Evolutionary conservation across 1,140 invertebrate genomes (phyloP), one percentile per base, ranked within the genome.

Genomic region (Dinoponera quadriceps): DNA sequence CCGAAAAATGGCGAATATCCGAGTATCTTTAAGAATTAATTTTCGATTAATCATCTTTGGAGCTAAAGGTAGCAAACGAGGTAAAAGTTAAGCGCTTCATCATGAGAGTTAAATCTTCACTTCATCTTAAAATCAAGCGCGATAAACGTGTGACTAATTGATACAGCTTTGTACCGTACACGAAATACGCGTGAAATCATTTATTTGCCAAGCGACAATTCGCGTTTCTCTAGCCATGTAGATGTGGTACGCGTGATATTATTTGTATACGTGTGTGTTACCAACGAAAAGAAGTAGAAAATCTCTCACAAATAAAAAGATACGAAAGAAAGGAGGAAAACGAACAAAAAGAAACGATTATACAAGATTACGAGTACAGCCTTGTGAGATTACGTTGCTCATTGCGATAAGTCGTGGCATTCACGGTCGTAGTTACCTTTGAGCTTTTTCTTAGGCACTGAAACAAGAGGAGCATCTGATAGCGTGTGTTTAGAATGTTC

Each of bases 401-500:
- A 84, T 87, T 82, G 60, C 60, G 69, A 85, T 60, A 74, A 82
- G 77, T 85, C 63, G 54, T 62, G 44, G 82, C 85, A 85, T 75
- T 77, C 77, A 90, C 87, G 89, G 85, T 92, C 91, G 92, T 93
- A 92, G 90, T 93, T 96, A 96, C 96, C 96, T 96, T 96, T 96
- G 91, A 96, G 95, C 94, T 95, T 96, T 96, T 96, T 96, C 95
- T 96, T 96, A 95, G 96, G 95, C 95, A 95, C 96, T 96, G 96
- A 96, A 96, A 96, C 94, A 95, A 95, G 94, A 95, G 93, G 94
- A 94, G 93, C 92, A 94, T 93, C 92, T 93, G 92, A 94, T 94
- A 94, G 93, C 93, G 92, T 93, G 92, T 93, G 92, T 93, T 94
- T 94, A 93, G 92, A 93, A 94, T 93, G 91, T 91, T 93, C 91